Conservation (phyloP, 2,888 invertebrate genomes). For the Augiades crinisus region DNA sequence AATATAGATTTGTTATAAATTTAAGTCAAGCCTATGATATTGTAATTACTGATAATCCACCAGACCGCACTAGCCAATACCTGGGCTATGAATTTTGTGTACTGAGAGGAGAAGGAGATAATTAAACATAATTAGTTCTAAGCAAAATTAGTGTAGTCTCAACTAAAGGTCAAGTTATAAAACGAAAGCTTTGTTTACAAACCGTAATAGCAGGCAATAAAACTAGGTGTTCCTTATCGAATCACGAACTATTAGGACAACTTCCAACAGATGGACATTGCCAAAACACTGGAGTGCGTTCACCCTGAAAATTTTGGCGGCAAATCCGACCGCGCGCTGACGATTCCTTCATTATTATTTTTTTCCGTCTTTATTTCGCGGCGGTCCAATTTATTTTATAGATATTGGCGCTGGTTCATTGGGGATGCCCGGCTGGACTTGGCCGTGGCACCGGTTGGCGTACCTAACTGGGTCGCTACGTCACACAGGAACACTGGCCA, state of each 20-base stretch:
- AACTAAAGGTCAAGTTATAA: not conserved
- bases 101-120: too few species aligned
- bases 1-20: too few species aligned
- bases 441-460: constrained; percentile 79
- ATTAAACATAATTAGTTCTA: too few species aligned
- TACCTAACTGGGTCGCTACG: constrained; percentile 76
- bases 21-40: too few species aligned
- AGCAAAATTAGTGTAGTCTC: too few species aligned
- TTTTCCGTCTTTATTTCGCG: constrained; percentile 64
- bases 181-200: constrained; percentile 38
- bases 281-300: constrained; percentile 78
- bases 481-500: constrained; percentile 75
- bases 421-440: constrained; percentile 78
- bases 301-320: constrained; percentile 75
- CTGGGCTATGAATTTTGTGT: too few species aligned
- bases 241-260: constrained; percentile 73
- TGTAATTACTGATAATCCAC: too few species aligned
- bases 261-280: constrained; percentile 64
- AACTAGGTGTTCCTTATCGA: constrained; percentile 58
- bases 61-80: too few species aligned
- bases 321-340: constrained; percentile 58
- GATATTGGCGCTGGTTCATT: constrained; percentile 79
- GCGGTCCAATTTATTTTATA: constrained; percentile 78
- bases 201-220: constrained; percentile 42
- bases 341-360: constrained; percentile 75